Evolutionary conservation across 2,797 vertebrate species (phyloP), one percentile per base, ranked within the genome.

Genomic region (Australoheros facetus): DNA sequence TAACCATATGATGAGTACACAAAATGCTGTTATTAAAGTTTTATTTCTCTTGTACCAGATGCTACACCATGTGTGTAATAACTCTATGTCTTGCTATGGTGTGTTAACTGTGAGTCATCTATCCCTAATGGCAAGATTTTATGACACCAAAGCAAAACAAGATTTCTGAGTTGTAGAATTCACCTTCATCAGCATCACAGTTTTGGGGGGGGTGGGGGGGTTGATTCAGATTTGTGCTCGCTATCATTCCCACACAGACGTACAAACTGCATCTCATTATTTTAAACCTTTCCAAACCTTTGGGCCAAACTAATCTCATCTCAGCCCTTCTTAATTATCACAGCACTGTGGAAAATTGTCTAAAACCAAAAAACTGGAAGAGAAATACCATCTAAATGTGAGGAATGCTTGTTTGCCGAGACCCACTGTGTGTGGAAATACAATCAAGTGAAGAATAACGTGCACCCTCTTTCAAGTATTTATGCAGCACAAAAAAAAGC

Each of bases 111-210:
- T 85, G 81, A 89, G 56, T 88, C 78, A 91, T 87, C 82, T 77
- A 66, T 89, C 88, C 83, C 83, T 79, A 51, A 90, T 79, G 85
- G 84, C 23, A 12, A 85, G 34, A 82, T 91, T 87, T 92, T 92
- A 78, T 88, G 80, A 80, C 87, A 90, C 93, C 88, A 92, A 84
- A 90, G 78, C 76, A 85, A 77, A 88, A 91, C 81, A 30, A 14
- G 84, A 89, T 86, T 77, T 71, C 45, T 54, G 3, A 82, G 66
- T 54, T 70, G 84, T 71, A 78, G 69, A 80, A 84, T 78, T 74
- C 66, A 69, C 75, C 79, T 58, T 75, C 64, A 88, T 88, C 85
- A 88, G 89, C 85, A 86, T 78, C 80, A 74, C 26, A 51, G 11
- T 51, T 26, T 26, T 26, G 26, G 26, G 26, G 26, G 26, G 26